Evolutionary conservation across 2,888 invertebrate species (phyloP).

Genomic region (Hyposoter didymator): DNA sequence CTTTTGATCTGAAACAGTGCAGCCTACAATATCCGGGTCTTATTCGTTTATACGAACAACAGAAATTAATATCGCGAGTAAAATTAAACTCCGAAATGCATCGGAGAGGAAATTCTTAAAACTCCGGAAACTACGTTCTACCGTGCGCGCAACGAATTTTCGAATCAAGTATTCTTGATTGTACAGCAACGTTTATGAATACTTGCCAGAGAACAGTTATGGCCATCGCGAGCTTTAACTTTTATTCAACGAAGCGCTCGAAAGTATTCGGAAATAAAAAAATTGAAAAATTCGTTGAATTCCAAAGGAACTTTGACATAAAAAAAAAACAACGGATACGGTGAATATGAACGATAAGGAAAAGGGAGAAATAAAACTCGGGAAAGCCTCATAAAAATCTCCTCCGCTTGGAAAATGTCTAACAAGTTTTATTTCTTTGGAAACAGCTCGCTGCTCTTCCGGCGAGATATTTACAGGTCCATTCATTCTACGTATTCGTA

Average conservation of each 20-base stretch:
- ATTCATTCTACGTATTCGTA: not conserved
- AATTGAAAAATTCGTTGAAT: not conserved
- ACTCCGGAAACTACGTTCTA: not conserved
- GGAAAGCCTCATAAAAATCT: not conserved
- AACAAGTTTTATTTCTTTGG: not conserved
- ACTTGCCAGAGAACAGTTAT: too few relatives aligned
- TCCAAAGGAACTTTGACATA: not conserved
- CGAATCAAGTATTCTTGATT: not conserved
- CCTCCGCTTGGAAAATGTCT: not conserved
- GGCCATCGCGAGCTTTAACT: too few relatives aligned
- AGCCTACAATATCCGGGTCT: not conserved
- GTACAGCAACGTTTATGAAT: not conserved
- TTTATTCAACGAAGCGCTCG: not conserved
- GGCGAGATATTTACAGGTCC: conserved; percentile 3
- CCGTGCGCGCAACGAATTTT: not conserved
- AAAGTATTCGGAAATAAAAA: not conserved
- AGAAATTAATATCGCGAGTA: not conserved
- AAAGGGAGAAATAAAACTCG: not conserved
- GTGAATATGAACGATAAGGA: not conserved
- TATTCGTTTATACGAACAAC: not conserved
- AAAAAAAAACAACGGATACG: not conserved
- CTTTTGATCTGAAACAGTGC: not conserved
- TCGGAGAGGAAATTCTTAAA: not conserved
- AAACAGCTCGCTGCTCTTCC: not conserved
- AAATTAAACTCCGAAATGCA: conserved; percentile 1